phyloP scores from a whole-genome alignment of 2,888 invertebrate species.

The Panopea generosa region DNA sequence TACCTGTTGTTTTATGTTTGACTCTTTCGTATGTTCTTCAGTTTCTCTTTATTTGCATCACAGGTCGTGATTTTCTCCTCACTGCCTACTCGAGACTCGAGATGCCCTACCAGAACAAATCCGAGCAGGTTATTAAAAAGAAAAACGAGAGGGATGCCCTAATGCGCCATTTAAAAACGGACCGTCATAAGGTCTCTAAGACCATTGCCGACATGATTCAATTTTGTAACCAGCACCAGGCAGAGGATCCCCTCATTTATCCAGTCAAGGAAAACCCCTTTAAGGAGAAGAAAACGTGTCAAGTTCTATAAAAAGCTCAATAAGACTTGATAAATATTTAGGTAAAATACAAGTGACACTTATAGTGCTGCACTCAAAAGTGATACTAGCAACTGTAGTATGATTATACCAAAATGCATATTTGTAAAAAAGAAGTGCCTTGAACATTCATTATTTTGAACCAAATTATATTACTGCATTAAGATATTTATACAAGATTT shows the following conservation, averaged over 20 bases:
- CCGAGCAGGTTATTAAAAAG: constrained; percentile 75
- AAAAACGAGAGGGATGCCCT: constrained; percentile 74
- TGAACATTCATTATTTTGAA: no score
- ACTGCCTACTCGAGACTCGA: constrained; percentile 14
- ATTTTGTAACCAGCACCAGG: constrained; percentile 71
- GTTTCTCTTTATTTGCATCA: constrained; percentile 2
- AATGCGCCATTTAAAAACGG: constrained; percentile 72
- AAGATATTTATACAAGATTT: no score
- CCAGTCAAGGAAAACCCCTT: constrained; percentile 83
- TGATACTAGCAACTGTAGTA: no score
- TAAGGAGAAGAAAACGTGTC: constrained; percentile 81
- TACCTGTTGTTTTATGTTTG: not conserved
- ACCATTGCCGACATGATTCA: constrained; percentile 76
- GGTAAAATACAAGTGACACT: not conserved
- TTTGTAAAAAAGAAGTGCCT: no score
- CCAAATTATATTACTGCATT: no score
- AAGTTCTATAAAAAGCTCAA: constrained; percentile 70
- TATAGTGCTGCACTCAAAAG: no score
- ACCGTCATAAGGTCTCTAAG: constrained; percentile 71
- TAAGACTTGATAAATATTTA: not conserved
- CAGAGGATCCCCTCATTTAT: constrained; percentile 78
- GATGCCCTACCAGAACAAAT: constrained; percentile 72
- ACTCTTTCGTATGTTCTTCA: not conserved
- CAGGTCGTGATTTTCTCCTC: constrained; percentile 4
- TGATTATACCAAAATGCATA: no score